Percentiles rank a stretch among this genome's conserved stretches.
Evolutionary conservation across 92 coral and sea anemone species (phyloP).

Genomic region (Zoanthus solanderi): DNA sequence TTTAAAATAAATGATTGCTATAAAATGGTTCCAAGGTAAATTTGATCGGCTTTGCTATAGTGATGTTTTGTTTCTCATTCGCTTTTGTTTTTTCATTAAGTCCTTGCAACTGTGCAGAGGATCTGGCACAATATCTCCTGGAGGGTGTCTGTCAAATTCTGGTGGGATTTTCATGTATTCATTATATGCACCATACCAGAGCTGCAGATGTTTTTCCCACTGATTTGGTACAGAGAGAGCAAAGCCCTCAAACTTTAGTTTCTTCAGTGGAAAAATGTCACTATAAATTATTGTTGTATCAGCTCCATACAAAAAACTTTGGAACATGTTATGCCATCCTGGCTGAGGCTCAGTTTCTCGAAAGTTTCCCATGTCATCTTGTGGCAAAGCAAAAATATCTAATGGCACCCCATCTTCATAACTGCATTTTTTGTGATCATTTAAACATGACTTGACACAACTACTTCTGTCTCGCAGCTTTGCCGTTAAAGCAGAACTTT

Average conservation of each 20-base stretch:
- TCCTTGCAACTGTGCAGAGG: slow-evolving; percentile 72
- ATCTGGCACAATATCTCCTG: slow-evolving; percentile 58
- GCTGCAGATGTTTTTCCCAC: slow-evolving; percentile 60
- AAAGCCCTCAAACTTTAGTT: slow-evolving; percentile 77
- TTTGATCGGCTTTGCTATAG: not conserved
- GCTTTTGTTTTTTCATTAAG: slow-evolving; percentile 17
- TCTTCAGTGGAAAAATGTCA: slow-evolving; percentile 66
- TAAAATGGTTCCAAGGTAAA: no score
- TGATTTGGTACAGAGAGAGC: slow-evolving; percentile 67
- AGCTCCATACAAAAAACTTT: slow-evolving; percentile 23
- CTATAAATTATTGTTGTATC: slow-evolving; percentile 24
- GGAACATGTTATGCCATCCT: slow-evolving; percentile 23
- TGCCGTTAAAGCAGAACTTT: slow-evolving; percentile 64
- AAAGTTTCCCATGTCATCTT: slow-evolving; percentile 30
- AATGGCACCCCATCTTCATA: slow-evolving; percentile 81
- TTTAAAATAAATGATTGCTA: no score
- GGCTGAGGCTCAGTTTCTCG: slow-evolving; percentile 19
- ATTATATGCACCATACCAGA: slow-evolving; percentile 44
- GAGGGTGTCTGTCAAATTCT: slow-evolving; percentile 35
- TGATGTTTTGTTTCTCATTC: slow-evolving; percentile 25
- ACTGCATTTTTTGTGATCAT: slow-evolving; percentile 43
- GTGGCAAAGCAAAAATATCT: slow-evolving; percentile 63
- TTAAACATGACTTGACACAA: slow-evolving; percentile 69
- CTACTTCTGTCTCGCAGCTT: slow-evolving; percentile 75
- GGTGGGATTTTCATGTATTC: slow-evolving; percentile 68